A percentile compares a stretch with the other conserved stretches of the same genome.
These are phyloP conservation scores for Axinella damicornis DNA, from an alignment of 37 sponge, comb jelly and placozoan species.

Conservation along the genomic window DNA sequence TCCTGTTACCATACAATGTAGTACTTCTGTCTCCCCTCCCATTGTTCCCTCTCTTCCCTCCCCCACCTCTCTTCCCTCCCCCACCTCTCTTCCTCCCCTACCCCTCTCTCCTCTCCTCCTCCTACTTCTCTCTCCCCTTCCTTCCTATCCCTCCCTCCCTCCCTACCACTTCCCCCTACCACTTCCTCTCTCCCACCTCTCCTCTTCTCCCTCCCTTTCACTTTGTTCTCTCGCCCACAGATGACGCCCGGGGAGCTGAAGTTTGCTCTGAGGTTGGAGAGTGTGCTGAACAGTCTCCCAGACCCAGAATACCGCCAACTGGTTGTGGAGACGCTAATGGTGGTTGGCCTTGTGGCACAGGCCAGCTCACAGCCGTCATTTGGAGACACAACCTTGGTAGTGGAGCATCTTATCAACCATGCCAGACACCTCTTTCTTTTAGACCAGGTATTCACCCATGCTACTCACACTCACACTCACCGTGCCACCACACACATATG, in stretches of 20 bases:
- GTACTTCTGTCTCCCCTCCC: too few relatives aligned
- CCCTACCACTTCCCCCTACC: not conserved
- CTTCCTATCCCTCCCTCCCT: not conserved
- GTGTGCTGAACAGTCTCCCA: slow-evolving; percentile 75
- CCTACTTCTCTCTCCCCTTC: not conserved
- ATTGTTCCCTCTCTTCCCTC: too few relatives aligned
- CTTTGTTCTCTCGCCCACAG: slow-evolving; percentile 22
- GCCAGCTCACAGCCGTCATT: slow-evolving; percentile 29
- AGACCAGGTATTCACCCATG: slow-evolving; percentile 71
- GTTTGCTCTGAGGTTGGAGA: slow-evolving; percentile 88
- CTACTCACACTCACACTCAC: too few relatives aligned
- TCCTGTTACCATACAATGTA: too few relatives aligned
- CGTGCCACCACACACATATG: too few relatives aligned
- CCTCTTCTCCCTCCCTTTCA: not conserved
- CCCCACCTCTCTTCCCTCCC: too few relatives aligned
- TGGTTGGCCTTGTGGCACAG: slow-evolving; percentile 61
- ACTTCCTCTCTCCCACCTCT: not conserved
- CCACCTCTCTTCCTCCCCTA: not conserved
- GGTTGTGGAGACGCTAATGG: slow-evolving; percentile 89
- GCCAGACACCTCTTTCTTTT: slow-evolving; percentile 76
- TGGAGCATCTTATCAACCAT: slow-evolving; percentile 57
- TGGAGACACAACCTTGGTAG: slow-evolving; percentile 44
- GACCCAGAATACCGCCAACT: slow-evolving; percentile 93
- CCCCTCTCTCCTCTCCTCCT: not conserved
- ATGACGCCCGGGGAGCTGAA: slow-evolving; percentile 94